Evolutionary conservation across 2,797 vertebrate species (phyloP).

Genomic region (Garrulus glandarius): DNA sequence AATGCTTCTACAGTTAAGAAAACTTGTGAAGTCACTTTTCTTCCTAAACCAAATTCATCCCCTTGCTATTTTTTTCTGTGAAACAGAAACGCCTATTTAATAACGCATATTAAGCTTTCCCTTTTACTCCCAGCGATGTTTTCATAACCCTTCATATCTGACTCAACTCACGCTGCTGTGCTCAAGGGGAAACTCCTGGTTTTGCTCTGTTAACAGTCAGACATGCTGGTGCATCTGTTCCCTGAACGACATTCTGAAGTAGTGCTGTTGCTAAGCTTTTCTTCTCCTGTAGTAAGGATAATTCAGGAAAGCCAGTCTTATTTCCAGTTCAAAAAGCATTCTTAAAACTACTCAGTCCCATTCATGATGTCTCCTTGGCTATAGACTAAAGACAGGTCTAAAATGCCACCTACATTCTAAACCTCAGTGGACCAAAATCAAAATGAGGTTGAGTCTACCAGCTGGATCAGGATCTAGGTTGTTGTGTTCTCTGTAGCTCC

Average conservation of each 20-base stretch:
- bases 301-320: background rate
- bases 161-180: background rate
- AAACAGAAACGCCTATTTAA: background rate
- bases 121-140: background rate
- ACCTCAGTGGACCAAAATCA: background rate
- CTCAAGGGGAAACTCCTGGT: background rate
- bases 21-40: background rate
- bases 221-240: background rate
- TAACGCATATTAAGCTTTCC: background rate
- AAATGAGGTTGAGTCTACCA: background rate
- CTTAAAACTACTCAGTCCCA: background rate
- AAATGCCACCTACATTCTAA: background rate
- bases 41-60: background rate
- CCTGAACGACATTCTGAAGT: background rate
- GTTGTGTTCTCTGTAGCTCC: background rate
- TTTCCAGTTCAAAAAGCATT: background rate
- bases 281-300: background rate
- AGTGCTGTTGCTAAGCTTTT: background rate
- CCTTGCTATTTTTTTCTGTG: background rate
- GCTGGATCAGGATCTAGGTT: background rate
- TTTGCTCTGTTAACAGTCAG: background rate
- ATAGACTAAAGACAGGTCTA: background rate
- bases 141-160: background rate
- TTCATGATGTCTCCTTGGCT: background rate
- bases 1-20: background rate